Base-by-base conservation (phyloP, 1,140 invertebrate species). In the Anastatus disparis region DNA sequence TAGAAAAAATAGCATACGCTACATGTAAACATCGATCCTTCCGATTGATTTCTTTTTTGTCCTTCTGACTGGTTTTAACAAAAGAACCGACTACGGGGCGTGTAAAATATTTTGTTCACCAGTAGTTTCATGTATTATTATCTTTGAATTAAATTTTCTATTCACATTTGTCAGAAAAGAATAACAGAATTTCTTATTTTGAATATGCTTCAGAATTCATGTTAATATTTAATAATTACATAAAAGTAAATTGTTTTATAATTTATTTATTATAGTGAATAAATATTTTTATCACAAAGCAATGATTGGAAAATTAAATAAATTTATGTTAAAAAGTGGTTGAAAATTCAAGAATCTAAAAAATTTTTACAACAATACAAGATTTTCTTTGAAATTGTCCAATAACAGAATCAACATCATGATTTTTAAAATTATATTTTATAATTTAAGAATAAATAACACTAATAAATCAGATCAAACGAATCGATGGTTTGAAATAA, bases 221-320 rank as follows among this genome's bases (percentile, higher is more conserved):
- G 24, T 1, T 53, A 8, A 13, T 29, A 2, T 53, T 61, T 20
- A n/a, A 62, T 24, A 13, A 42, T 26, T 13, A 61, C 10, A 53
- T 62, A 1, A 38, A 69, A 26, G 67, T 68, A 66, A 55, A 48
- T 17, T 24, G 6, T 27, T 42, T n/a, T 26, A 0, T 62, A 29
- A 15, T 24, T 53, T 22, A 22, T 22, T 12, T 50, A 17, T 22
- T 29, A 27, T 53, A 26, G 13, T 53, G 1, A 22, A 6, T 53
- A 7, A 13, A n/a, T 27, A 27, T 27, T 56, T 56, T 64, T 26
- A 6, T 68, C 38, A 6, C 40, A 72, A 63, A 53, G 24, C n/a
- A 46, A 61, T 13, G 66, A 73, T 22, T 73, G 65, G 66, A 66
- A 73, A 63, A 64, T 55, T 24, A 59, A 50, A 46, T 64, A 53